Conservation (phyloP, 2,888 invertebrate genomes). For the Leptinotarsa haldemani region DNA sequence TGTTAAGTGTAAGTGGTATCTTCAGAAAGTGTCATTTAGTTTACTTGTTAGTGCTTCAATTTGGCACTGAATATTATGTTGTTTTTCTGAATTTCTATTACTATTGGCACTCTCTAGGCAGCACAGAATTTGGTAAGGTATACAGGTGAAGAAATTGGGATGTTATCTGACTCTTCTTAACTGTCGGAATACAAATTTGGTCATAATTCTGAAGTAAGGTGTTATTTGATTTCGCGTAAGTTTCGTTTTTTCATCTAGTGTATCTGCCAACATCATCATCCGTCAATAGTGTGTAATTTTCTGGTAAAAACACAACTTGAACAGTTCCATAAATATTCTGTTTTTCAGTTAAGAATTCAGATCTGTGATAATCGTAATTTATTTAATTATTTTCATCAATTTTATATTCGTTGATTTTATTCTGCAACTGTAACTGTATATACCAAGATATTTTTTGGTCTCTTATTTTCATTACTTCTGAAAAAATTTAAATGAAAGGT, state of each 20-base stretch:
- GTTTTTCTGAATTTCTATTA: not conserved
- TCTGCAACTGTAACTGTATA: too few species aligned
- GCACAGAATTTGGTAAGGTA: slow-evolving; percentile 7
- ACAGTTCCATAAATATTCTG: not conserved
- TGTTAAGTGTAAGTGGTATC: slow-evolving; percentile 12
- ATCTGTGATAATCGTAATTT: not conserved
- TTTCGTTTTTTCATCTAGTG: not conserved
- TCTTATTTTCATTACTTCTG: too few species aligned
- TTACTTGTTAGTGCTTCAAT: not conserved
- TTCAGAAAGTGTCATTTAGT: slow-evolving; percentile 7
- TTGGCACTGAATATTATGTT: not conserved
- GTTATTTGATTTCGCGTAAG: not conserved
- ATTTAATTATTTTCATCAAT: not conserved
- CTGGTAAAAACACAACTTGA: not conserved
- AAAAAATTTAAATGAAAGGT: too few species aligned
- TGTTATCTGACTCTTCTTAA: not conserved
- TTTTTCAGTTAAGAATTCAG: slow-evolving; percentile 11
- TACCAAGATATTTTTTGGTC: too few species aligned
- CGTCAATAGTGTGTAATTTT: slow-evolving; percentile 1
- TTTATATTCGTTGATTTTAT: not conserved
- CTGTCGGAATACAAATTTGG: not conserved
- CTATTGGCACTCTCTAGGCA: slow-evolving; percentile 5
- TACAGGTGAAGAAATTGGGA: not conserved
- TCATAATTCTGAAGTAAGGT: not conserved
- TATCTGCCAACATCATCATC: not conserved